Conservation (phyloP, 2,888 invertebrate genomes). For the Andrena marginata region DNA sequence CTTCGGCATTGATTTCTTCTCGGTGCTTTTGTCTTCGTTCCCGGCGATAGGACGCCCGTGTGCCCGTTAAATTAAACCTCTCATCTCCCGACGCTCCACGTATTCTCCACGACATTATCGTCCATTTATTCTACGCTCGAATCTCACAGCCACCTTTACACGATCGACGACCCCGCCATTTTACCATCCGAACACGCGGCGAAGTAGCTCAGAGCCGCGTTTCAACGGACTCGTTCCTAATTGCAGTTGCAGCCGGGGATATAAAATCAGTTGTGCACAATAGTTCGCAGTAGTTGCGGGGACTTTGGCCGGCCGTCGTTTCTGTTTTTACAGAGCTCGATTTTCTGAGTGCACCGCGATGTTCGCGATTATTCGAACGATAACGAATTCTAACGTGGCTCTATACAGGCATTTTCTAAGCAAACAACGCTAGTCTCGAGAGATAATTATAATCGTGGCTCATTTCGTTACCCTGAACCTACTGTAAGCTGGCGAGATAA, state of each 20-base stretch:
- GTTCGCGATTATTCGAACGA: too few relatives aligned
- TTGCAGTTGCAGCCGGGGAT: too few relatives aligned
- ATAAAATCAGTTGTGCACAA: too few relatives aligned
- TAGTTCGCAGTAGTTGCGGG: too few relatives aligned
- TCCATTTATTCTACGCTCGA: conserved; percentile 1
- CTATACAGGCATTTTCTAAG: too few relatives aligned
- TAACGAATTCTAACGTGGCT: too few relatives aligned
- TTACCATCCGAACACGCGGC: background rate
- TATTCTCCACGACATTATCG: conserved; percentile 6
- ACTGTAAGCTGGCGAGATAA: too few relatives aligned
- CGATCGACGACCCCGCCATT: background rate
- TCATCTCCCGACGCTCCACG: conserved; percentile 11
- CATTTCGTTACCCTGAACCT: background rate
- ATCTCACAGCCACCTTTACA: background rate
- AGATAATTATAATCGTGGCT: conserved; percentile 6
- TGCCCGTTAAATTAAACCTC: conserved; percentile 58
- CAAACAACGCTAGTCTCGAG: background rate
- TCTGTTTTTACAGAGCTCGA: too few relatives aligned
- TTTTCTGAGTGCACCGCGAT: too few relatives aligned
- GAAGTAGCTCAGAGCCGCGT: too few relatives aligned
- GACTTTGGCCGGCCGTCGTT: too few relatives aligned
- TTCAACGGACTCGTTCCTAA: too few relatives aligned
- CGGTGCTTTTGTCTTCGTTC: conserved; percentile 50
- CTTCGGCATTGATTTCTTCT: conserved; percentile 73
- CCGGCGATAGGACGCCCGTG: conserved; percentile 46